phyloP scores from a whole-genome alignment of 2,888 invertebrate species.

The Lasioglossum leucozonium region DNA sequence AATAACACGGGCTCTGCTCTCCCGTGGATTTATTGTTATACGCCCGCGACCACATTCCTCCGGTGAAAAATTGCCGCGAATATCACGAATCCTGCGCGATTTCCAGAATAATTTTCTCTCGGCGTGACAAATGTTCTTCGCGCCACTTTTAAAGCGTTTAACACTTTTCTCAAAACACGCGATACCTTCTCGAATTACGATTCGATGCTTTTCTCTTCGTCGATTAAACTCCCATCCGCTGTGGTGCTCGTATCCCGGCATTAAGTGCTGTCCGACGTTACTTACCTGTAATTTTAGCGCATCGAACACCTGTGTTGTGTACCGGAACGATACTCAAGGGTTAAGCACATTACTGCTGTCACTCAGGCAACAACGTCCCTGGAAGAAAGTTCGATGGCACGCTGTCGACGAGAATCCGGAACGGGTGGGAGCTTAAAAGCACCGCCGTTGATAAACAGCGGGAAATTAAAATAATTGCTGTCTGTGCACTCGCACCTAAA shows the following conservation, averaged over 20 bases:
- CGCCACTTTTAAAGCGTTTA: neutral
- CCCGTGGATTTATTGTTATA: conserved; percentile 24
- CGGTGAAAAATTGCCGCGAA: conserved; percentile 3
- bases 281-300: neutral
- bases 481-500: conserved; percentile 16
- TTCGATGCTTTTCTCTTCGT: too few relatives aligned
- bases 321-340: neutral
- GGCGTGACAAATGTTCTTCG: neutral
- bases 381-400: neutral
- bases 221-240: too few relatives aligned
- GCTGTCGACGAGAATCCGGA: conserved; percentile 13
- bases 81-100: neutral
- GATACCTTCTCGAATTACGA: neutral
- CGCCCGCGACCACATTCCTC: neutral
- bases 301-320: neutral
- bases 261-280: neutral
- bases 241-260: too few relatives aligned
- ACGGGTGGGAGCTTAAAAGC: conserved; percentile 24
- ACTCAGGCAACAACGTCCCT: neutral
- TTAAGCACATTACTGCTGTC: neutral
- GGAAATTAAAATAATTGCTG: conserved; percentile 42
- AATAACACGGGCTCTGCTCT: conserved; percentile 18
- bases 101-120: neutral
- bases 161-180: neutral
- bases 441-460: conserved; percentile 15